Percentiles rank a stretch among this genome's conserved stretches.
Evolutionary conservation across 1,140 invertebrate species (phyloP).

Genomic region (Eumeta japonica): DNA sequence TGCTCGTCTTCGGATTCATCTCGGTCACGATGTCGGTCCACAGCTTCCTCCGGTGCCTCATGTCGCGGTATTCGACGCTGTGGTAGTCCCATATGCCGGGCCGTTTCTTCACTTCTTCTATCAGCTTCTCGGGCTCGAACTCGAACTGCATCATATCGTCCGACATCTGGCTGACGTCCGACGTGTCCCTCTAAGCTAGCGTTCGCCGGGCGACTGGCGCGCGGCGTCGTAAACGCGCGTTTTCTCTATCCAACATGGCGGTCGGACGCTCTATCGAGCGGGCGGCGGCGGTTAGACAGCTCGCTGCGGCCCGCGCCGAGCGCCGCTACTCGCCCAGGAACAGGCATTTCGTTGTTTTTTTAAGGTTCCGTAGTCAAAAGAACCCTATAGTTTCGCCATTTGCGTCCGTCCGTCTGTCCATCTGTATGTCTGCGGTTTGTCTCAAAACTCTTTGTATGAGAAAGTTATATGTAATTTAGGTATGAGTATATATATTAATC

Average conservation of each 20-base stretch:
- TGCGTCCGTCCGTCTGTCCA: too few relatives aligned
- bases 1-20: conserved; percentile 29
- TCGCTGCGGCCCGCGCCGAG: too few relatives aligned
- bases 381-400: too few relatives aligned
- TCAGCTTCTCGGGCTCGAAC: conserved; percentile 42
- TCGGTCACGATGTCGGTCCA: conserved; percentile 40
- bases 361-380: too few relatives aligned
- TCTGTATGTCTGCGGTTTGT: too few relatives aligned
- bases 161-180: conserved; percentile 21
- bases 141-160: conserved; percentile 34
- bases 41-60: conserved; percentile 26
- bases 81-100: conserved; percentile 46
- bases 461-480: too few relatives aligned
- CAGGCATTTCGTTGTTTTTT: too few relatives aligned
- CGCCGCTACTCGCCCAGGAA: too few relatives aligned
- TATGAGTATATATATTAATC: too few relatives aligned
- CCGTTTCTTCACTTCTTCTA: conserved; percentile 41
- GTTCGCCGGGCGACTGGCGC: conserved; percentile 42
- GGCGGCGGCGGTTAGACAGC: too few relatives aligned
- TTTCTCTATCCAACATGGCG: conserved; percentile 41
- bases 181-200: too few relatives aligned
- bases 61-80: conserved; percentile 32
- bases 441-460: too few relatives aligned
- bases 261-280: conserved; percentile 19
- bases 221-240: conserved; percentile 38